Evolutionary conservation across 2,797 vertebrate species (phyloP), one percentile per base, ranked within the genome.

Genomic region (Protosalanx chinensis): DNA sequence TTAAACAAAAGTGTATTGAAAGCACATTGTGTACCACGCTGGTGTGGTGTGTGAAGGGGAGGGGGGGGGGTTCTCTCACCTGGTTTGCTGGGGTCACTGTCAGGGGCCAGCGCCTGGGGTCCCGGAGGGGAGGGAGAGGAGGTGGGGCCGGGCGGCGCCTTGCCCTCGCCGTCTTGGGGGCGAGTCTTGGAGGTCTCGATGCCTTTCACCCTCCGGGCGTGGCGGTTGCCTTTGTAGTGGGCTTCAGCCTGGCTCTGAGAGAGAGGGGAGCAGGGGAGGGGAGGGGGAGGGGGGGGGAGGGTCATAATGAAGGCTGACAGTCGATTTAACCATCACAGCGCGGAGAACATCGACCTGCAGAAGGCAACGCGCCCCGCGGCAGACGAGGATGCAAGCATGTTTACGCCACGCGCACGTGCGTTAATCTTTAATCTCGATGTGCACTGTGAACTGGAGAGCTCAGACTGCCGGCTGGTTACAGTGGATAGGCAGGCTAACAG

Each of bases 151-250:
- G 80, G 82, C 15, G 84, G 82, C 6, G 87, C 87, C 78, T 53
- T 53, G 51, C 51, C 95, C 76, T 95, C 94, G 68, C 91, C 89
- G 66, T 96, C 95, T 81, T 93, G 93, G 79, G 94, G 93, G 77
- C 94, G 93, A 82, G 89, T 94, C 89, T 95, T 96, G 78, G 95
- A 95, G 18, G 95, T 95, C 88, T 97, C 96, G 0, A 97, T 96
- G 87, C 95, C 96, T 90, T 97, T 97, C 78, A 96, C 93, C 88
- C 95, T 91, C 75, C 96, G 93, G 81, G 96, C 96, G 32, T 98
- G 96, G 23, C 95, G 93, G 80, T 98, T 98, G 29, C 96, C 96
- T 89, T 96, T 98, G 90, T 98, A 98, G 85, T 98, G 96, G 23
- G 96, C 94, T 87, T 98, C 96, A 64, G 96, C 96, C 85, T 98